Evolutionary conservation across 53 echinoderm and acorn worm genomes (phyloP).

Genomic region (Henricia sp.): DNA sequence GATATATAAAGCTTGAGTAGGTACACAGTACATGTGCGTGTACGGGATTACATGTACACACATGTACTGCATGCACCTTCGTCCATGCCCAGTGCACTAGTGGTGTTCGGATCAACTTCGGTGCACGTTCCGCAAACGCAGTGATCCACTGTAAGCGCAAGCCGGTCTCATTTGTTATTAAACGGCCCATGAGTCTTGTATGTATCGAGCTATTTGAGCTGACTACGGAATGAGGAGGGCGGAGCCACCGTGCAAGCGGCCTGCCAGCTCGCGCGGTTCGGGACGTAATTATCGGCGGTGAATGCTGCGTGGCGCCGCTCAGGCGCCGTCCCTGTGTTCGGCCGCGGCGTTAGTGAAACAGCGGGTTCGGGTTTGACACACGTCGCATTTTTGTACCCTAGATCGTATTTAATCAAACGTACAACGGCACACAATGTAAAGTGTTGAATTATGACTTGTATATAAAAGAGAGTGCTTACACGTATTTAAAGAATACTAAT

Average conservation of each 20-base stretch:
- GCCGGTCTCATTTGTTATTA: slow-evolving; percentile 54
- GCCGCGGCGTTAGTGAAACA: slow-evolving; percentile 2
- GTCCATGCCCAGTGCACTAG: background rate
- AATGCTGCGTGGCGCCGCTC: slow-evolving; percentile 54
- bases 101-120: too few relatives aligned
- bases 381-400: background rate
- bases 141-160: slow-evolving; percentile 39
- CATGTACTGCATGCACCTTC: background rate
- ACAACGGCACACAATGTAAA: too few relatives aligned
- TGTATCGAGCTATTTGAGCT: slow-evolving; percentile 62
- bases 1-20: too few relatives aligned
- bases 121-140: slow-evolving; percentile 26
- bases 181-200: slow-evolving; percentile 52
- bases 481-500: too few relatives aligned
- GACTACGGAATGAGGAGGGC: slow-evolving; percentile 67
- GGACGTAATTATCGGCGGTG: slow-evolving; percentile 58
- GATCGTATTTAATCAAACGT: too few relatives aligned
- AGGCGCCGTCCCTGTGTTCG: slow-evolving; percentile 35
- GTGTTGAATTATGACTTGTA: too few relatives aligned
- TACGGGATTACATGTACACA: background rate
- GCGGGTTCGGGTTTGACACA: background rate
- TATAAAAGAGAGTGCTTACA: too few relatives aligned
- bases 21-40: background rate
- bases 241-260: slow-evolving; percentile 43
- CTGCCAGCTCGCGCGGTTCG: too few relatives aligned